Conservation (phyloP, 2,888 invertebrate genomes). For the Spisula solida region DNA sequence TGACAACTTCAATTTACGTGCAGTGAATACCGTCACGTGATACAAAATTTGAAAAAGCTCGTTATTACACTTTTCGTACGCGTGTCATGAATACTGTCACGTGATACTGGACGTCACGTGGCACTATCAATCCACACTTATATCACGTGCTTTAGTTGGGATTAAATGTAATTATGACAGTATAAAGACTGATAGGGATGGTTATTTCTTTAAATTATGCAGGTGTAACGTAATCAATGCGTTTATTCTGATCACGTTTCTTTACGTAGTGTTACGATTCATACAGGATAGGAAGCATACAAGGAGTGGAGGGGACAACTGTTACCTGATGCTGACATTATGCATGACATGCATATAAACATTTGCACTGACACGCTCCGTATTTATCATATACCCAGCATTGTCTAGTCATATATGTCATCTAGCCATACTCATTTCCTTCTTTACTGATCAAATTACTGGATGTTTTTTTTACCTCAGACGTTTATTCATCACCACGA, state of each 20-base stretch:
- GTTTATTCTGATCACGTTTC: slow-evolving; percentile 20
- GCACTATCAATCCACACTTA: too few species aligned
- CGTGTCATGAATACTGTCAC: background rate
- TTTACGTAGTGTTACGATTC: background rate
- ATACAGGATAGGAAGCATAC: background rate
- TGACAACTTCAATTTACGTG: too few species aligned
- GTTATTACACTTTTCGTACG: too few species aligned
- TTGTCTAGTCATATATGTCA: background rate
- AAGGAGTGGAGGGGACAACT: background rate
- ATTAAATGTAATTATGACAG: slow-evolving; percentile 5
- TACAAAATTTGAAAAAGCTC: background rate
- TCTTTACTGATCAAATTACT: background rate
- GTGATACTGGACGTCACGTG: background rate
- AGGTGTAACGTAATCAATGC: background rate
- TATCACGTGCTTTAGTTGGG: too few species aligned
- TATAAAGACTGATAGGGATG: background rate
- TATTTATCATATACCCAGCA: background rate
- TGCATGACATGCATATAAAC: slow-evolving; percentile 29
- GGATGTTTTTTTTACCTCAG: background rate
- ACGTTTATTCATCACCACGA: background rate
- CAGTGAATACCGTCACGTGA: too few species aligned
- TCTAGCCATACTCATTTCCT: background rate
- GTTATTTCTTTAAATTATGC: background rate
- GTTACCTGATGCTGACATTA: slow-evolving; percentile 32
- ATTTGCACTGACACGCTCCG: slow-evolving; percentile 23